Conservation (phyloP, 1,140 invertebrate genomes). For the Callitettix versicolor region DNA sequence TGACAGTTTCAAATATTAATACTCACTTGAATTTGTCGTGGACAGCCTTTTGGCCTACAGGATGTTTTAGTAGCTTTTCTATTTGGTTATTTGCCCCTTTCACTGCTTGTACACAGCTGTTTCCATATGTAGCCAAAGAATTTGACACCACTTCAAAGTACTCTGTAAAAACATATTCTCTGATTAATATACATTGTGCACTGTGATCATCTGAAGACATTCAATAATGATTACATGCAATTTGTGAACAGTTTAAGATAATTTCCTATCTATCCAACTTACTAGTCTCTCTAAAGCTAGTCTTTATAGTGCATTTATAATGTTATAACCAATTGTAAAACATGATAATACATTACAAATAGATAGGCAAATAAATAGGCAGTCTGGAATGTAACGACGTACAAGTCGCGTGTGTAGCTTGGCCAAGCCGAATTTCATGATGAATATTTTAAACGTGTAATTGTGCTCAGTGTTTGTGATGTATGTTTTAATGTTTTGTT, state of each 20-base stretch:
- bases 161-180: too few relatives aligned
- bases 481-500: too few relatives aligned
- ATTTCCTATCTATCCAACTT: background rate
- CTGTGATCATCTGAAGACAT: too few relatives aligned
- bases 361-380: too few relatives aligned
- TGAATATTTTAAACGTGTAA: too few relatives aligned
- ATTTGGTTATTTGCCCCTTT: constrained; percentile 52
- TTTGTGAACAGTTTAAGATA: background rate
- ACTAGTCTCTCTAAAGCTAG: background rate
- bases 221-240: background rate
- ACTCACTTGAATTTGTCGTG: constrained; percentile 55
- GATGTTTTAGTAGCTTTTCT: constrained; percentile 46
- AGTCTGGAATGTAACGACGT: too few relatives aligned
- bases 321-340: background rate
- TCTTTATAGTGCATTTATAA: background rate
- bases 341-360: too few relatives aligned
- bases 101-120: constrained; percentile 51
- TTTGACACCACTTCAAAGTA: constrained; percentile 63
- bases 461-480: too few relatives aligned
- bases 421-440: too few relatives aligned
- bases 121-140: constrained; percentile 48
- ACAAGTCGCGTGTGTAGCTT: too few relatives aligned
- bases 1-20: too few relatives aligned
- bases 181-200: too few relatives aligned
- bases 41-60: constrained; percentile 47